Conservation (phyloP, 2,888 invertebrate species). For the Dioctria linearis region DNA sequence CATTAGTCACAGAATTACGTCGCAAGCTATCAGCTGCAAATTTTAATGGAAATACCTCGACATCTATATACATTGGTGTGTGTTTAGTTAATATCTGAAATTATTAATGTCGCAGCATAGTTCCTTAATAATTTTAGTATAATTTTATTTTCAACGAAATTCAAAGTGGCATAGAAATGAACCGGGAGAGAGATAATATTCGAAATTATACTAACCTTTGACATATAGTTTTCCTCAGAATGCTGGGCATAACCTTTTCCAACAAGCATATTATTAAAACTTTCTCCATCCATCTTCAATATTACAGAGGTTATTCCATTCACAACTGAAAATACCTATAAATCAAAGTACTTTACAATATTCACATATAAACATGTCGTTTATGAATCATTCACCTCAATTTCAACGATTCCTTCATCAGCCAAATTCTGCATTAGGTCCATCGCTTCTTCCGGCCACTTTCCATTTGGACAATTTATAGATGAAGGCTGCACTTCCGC, state of each 20-base stretch:
- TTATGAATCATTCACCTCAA: slow-evolving; percentile 68
- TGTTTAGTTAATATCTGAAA: no score
- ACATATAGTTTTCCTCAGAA: slow-evolving; percentile 84
- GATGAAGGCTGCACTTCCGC: slow-evolving; percentile 80
- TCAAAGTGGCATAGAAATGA: no score
- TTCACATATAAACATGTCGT: no score
- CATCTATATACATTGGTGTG: no score
- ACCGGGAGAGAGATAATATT: no score
- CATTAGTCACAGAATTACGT: no score
- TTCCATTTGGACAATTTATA: slow-evolving; percentile 74
- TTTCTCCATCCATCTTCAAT: slow-evolving; percentile 72
- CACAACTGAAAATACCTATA: slow-evolving; percentile 82
- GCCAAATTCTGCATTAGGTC: slow-evolving; percentile 71
- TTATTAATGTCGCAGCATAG: no score
- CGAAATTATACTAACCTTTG: slow-evolving; percentile 73
- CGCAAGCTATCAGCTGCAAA: no score
- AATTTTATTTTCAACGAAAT: no score
- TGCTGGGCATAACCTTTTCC: slow-evolving; percentile 76
- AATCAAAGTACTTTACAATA: background rate
- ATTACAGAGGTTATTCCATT: slow-evolving; percentile 81
- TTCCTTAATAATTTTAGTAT: no score
- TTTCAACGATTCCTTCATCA: slow-evolving; percentile 69
- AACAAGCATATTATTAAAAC: slow-evolving; percentile 78
- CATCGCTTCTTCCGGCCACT: slow-evolving; percentile 76
- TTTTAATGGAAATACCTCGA: no score